phyloP scores from a whole-genome alignment of 2,113 vertebrate genomes.

The Seriola aureovittata region DNA sequence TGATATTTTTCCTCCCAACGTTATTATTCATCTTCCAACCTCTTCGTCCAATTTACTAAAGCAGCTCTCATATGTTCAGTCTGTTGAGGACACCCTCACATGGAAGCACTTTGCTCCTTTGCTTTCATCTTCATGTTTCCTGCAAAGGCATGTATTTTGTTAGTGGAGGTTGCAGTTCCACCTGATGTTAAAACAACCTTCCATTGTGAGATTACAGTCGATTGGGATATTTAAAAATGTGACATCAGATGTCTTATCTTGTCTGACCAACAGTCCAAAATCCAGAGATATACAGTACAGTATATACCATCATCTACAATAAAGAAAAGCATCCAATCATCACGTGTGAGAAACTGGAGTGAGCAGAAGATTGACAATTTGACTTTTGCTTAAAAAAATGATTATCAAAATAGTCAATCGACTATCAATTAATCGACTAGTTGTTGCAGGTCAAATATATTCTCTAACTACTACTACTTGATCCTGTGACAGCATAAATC shows the following conservation, averaged over 20 bases:
- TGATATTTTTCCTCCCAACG: slow-evolving; percentile 40
- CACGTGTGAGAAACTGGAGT: no score
- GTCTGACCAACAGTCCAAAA: no score
- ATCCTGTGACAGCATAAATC: no score
- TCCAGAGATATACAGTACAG: no score
- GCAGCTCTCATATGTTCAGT: slow-evolving; percentile 4
- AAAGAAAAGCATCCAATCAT: background rate
- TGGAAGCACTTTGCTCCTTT: background rate
- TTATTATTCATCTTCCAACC: slow-evolving; percentile 24
- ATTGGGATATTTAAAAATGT: background rate
- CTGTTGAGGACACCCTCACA: background rate
- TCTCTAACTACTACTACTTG: no score
- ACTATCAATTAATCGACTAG: no score
- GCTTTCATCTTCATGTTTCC: slow-evolving; percentile 29
- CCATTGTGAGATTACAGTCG: background rate
- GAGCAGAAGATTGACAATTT: no score
- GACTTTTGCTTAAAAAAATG: no score
- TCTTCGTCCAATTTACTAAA: background rate
- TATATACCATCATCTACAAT: no score
- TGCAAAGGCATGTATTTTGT: slow-evolving; percentile 4
- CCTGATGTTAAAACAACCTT: slow-evolving; percentile 1
- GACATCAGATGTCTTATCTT: no score
- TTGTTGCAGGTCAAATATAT: no score
- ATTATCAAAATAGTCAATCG: no score
- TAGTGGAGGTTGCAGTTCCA: background rate